phyloP scores from a whole-genome alignment of 2,797 vertebrate species.

The Craterocephalus amniculus region DNA sequence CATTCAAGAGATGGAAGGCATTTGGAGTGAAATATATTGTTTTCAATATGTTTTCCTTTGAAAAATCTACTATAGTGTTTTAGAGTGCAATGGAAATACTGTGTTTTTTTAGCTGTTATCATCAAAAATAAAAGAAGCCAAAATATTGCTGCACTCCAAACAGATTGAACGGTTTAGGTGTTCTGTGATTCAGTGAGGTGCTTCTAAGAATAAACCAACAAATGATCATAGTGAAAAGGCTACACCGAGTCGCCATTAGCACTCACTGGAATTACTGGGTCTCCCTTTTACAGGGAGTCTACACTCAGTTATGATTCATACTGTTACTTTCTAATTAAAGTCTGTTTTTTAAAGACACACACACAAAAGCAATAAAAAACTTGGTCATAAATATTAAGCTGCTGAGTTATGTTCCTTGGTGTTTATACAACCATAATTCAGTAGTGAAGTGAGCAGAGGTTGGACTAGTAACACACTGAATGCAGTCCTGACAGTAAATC shows the following conservation, averaged over 20 bases:
- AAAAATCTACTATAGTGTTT: conserved; percentile 1
- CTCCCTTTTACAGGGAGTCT: neutral
- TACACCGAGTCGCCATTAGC: neutral
- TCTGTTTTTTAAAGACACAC: neutral
- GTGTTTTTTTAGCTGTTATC: neutral
- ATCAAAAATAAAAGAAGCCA: neutral
- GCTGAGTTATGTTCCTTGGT: neutral
- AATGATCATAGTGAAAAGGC: neutral
- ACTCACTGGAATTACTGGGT: neutral
- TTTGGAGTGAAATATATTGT: neutral
- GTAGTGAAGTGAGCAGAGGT: neutral
- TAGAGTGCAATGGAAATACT: neutral
- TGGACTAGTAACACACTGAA: neutral
- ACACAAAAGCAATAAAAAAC: conserved; percentile 7
- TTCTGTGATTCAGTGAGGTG: neutral
- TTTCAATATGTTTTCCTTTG: neutral
- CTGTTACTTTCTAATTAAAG: neutral
- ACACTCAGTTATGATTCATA: conserved; percentile 5
- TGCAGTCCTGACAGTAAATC: neutral
- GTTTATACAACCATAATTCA: neutral
- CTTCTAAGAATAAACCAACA: neutral
- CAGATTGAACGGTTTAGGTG: neutral
- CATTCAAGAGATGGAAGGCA: neutral
- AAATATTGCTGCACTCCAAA: neutral
- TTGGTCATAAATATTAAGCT: neutral